Evolutionary conservation across 2,888 invertebrate genomes (phyloP).

Genomic region (Drosophila neoperkinsi): DNA sequence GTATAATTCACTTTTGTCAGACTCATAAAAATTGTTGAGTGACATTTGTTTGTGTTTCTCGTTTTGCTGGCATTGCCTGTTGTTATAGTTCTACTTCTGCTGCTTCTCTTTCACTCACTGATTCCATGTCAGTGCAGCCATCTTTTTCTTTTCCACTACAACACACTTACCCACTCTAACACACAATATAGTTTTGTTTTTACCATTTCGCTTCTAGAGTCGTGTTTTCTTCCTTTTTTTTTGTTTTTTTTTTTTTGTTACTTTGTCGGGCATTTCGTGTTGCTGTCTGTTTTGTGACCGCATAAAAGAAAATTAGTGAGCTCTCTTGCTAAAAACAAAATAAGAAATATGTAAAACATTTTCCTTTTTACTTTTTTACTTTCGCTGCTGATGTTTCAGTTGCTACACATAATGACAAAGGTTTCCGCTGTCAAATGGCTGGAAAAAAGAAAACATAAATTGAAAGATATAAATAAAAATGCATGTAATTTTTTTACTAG

Average conservation of each 20-base stretch:
- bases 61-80: constrained; percentile 62
- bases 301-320: constrained; percentile 80
- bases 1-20: constrained; percentile 82
- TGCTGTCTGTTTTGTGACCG: constrained; percentile 67
- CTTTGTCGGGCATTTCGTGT: constrained; percentile 55
- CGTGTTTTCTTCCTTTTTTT: constrained; percentile 31
- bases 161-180: constrained; percentile 27
- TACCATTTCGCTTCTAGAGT: constrained; percentile 47
- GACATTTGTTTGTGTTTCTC: constrained; percentile 82
- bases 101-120: constrained; percentile 52
- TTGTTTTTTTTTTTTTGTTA: constrained; percentile 36
- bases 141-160: constrained; percentile 73
- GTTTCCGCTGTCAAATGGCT: constrained; percentile 66
- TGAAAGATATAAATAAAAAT: constrained; percentile 64
- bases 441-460: constrained; percentile 45
- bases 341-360: constrained; percentile 54
- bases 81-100: constrained; percentile 50
- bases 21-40: constrained; percentile 81
- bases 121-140: constrained; percentile 75
- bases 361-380: constrained; percentile 33
- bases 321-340: constrained; percentile 42
- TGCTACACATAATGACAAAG: constrained; percentile 72
- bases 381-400: constrained; percentile 45
- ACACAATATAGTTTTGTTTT: constrained; percentile 48
- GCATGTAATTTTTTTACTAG: constrained; percentile 28